Base-by-base conservation (phyloP, 2,113 vertebrate genomes). In the Chamaetylas fuelleborni region DNA sequence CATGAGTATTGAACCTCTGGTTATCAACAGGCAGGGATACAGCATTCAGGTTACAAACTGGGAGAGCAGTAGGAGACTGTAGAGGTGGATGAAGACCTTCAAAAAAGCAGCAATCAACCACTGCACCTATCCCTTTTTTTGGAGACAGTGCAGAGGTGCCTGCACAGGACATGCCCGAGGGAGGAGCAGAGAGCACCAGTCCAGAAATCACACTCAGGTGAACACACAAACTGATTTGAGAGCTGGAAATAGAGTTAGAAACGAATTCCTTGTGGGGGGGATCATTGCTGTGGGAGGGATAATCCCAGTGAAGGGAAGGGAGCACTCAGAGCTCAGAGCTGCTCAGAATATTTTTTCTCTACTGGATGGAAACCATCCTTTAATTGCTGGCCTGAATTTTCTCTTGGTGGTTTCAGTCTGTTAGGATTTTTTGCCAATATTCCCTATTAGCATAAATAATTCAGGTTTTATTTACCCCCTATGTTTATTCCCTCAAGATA, bases 1-100 rank as follows among this genome's bases (percentile, higher is more conserved):
- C 51, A 2, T 90, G 90, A 81, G 97, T 58, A 12, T 80, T 18
- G 36, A 98, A 97, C 56, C 94, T 74, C 53, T 96, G 86, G 91
- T 98, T 98, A 97, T 98, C 98, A 72, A 97, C 81, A 24, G 98
- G 98, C 62, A 97, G 92, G 17, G 98, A 45, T 18, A 97, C 98
- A 97, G 98, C 53, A 51, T 98, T 98, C n/a, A 97, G 96, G 90
- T 98, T 97, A 45, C 97, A 98, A 53, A 98, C 95, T 65, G 97
- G 98, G 91, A 98, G 98, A 38, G 84, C 95, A 47, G 96, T 84
- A 16, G 97, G 97, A 64, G 97, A 81, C 20, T 95, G 96, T 12
- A 97, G 96, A 6, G 97, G 96, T 28, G 97, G 97, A 45, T 97
- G 96, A 13, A 88, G 88, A 78, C 85, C 92, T 48, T 97, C 96